These are phyloP conservation scores for Rhea pennata DNA, from an alignment of 2,113 vertebrate species.

Conservation along the genomic window DNA sequence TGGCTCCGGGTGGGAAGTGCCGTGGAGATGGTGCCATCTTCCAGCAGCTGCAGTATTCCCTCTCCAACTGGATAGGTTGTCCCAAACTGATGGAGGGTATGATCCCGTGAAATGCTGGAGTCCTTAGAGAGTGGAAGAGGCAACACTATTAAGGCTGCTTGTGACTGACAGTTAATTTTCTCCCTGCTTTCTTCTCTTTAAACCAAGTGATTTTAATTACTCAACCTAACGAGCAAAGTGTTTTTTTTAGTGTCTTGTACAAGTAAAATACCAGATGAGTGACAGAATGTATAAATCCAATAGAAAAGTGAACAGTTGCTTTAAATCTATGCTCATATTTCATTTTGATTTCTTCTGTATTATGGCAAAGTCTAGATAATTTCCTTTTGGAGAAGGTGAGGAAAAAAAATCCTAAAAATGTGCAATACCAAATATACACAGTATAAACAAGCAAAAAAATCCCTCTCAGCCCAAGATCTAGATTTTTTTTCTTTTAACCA, in stretches of 20 bases:
- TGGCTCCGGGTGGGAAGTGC: not conserved
- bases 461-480: not conserved
- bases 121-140: not conserved
- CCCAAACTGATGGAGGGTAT: rapidly evolving
- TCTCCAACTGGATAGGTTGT: rapidly evolving
- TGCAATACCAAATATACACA: not conserved
- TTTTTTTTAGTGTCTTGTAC: not conserved
- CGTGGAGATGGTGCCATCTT: rapidly evolving
- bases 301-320: not conserved
- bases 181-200: not conserved
- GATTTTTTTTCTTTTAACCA: not conserved
- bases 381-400: constrained; percentile 6
- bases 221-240: not conserved
- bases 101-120: not conserved
- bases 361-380: constrained; percentile 12
- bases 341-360: constrained; percentile 5
- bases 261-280: not conserved
- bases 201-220: not conserved
- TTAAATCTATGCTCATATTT: not conserved
- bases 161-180: not conserved
- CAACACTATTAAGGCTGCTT: not conserved
- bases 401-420: not conserved
- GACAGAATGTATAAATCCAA: not conserved
- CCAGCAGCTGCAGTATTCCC: rapidly evolving
- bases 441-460: constrained; percentile 27